Base-by-base conservation (phyloP, 2,888 invertebrate species). In the Nowickia ferox region DNA sequence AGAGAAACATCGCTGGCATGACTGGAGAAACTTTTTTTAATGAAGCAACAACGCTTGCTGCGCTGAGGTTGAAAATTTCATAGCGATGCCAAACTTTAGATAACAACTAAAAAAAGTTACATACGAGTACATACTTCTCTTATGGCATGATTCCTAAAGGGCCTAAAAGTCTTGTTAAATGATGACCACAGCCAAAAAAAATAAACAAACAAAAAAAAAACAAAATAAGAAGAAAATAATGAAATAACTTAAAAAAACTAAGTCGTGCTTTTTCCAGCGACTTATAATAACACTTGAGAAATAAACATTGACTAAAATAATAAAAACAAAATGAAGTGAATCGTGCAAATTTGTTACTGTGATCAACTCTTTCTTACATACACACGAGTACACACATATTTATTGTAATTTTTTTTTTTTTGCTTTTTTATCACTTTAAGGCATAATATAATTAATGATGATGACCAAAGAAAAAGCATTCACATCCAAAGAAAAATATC, bases 271-370 rank as follows among this genome's bases (percentile, higher is more conserved):
- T 83, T 78, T 72, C n/a, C 38, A 78, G 51, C 46, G 51, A 46
- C 53, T 79, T 78, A 42, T 46, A 83, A 80, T 83, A 83, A 86
- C 76, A 66, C 79, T 55, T 65, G 55, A 51, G 53, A 65, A 65
- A 48, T 44, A 71, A 79, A 63, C 63, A 85, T 57, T 68, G 72
- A n/a, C 68, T 81, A 40, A 77, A 61, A 55, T 65, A 53, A 79
- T 65, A 53, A 79, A 69, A 72, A 44, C 19, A 72, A 81, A 77
- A 48, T 57, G 55, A 78, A 78, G 69, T 65, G 72, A 83, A 80
- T 83, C 86, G 83, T 83, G 86, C 75, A 83, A 86, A 86, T 86
- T 86, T 86, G 83, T 86, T 86, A 80, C 66, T 83, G 83, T 66
- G 71, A 80, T 76, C 65, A 57, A 78, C 42, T 79, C 53, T 69